Conservation (phyloP, 2,797 vertebrate genomes). For the Oophaga sylvatica region DNA sequence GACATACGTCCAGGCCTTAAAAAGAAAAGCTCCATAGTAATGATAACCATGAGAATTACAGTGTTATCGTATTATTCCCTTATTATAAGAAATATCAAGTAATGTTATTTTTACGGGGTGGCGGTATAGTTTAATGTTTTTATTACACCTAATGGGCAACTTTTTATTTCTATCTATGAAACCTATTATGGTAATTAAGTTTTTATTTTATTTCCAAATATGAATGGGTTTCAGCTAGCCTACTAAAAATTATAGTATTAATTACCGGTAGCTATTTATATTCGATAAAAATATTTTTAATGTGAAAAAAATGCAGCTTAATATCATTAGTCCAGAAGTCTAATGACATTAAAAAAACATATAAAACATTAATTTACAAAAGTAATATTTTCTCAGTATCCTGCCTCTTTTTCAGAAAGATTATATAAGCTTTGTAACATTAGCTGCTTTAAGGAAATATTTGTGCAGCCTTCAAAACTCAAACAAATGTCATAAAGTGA, state of each 20-base stretch:
- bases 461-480: not conserved
- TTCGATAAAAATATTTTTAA: not conserved
- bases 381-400: too few species aligned
- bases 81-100: not conserved
- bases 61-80: not conserved
- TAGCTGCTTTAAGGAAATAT: not conserved
- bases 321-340: not conserved
- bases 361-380: not conserved
- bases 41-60: too few species aligned
- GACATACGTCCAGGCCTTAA: too few species aligned
- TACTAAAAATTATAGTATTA: not conserved
- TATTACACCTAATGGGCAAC: not conserved
- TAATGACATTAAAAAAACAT: not conserved
- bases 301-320: not conserved
- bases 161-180: not conserved
- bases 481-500: not conserved
- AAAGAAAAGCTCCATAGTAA: too few species aligned
- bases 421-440: not conserved
- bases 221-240: not conserved
- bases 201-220: not conserved
- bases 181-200: not conserved
- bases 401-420: too few species aligned
- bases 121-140: not conserved
- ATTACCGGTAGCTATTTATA: not conserved
- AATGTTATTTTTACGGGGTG: not conserved